phyloP scores from a whole-genome alignment of 1,140 invertebrate species.

The Musca domestica region DNA sequence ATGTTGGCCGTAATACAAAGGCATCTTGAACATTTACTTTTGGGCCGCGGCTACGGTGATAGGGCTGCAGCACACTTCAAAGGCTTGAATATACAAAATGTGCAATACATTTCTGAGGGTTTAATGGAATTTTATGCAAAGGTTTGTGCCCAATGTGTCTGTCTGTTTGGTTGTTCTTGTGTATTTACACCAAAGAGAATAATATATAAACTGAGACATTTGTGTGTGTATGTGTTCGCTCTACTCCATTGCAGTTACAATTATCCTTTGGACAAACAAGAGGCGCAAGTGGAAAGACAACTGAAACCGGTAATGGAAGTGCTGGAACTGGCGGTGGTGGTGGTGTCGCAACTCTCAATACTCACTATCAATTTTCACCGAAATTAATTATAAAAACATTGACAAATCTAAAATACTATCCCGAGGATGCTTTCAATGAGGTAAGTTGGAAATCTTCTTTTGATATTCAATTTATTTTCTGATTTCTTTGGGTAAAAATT shows the following conservation, averaged over 20 bases:
- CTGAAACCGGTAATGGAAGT: too few species aligned
- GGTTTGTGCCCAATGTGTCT: conserved; percentile 30
- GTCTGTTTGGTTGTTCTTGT: not conserved
- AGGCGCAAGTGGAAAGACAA: too few species aligned
- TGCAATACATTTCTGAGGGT: conserved; percentile 43
- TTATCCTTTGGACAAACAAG: conserved; percentile 22
- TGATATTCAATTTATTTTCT: not conserved
- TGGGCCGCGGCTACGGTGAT: not conserved
- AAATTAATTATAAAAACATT: conserved; percentile 51
- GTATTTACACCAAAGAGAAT: not conserved
- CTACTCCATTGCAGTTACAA: conserved; percentile 23
- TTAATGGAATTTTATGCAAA: conserved; percentile 49
- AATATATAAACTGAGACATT: not conserved
- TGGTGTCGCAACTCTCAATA: not conserved
- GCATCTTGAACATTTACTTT: conserved; percentile 42
- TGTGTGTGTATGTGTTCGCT: not conserved
- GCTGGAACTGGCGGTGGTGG: too few species aligned
- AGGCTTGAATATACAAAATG: conserved; percentile 30
- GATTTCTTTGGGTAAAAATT: not conserved
- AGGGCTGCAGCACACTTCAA: conserved; percentile 33
- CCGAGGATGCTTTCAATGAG: conserved; percentile 45
- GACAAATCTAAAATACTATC: conserved; percentile 40
- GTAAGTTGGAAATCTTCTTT: conserved; percentile 31
- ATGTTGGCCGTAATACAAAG: conserved; percentile 49
- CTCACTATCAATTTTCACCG: conserved; percentile 52